These are phyloP conservation scores for Hydrolagus colliei DNA, from an alignment of 2,797 vertebrate genomes.

Conservation along the genomic window DNA sequence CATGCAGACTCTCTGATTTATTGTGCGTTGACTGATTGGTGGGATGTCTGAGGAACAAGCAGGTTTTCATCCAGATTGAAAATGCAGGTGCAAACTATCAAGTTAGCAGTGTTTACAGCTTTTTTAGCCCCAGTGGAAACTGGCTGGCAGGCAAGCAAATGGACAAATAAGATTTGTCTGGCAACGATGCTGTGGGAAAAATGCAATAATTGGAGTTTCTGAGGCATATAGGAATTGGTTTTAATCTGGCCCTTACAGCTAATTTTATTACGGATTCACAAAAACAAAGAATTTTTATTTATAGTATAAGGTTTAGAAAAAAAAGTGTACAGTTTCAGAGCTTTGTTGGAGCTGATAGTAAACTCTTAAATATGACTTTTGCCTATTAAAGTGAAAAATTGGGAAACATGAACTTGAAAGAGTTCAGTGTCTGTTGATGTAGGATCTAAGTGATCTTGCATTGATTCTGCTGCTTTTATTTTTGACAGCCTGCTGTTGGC, in stretches of 20 bases:
- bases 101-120: neutral
- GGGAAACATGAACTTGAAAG: neutral
- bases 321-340: neutral
- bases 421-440: neutral
- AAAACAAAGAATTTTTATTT: neutral
- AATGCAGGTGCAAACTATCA: neutral
- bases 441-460: neutral
- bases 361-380: neutral
- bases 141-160: neutral
- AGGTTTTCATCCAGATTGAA: conserved; percentile 17
- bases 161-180: neutral
- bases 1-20: neutral
- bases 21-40: neutral
- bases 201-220: neutral
- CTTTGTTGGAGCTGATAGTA: neutral
- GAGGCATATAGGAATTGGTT: neutral
- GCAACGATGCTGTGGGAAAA: neutral
- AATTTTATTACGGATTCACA: neutral
- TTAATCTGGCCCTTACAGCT: neutral
- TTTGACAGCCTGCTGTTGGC: too few species aligned
- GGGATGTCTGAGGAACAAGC: neutral
- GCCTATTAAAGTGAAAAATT: neutral
- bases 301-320: neutral
- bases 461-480: neutral
- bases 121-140: neutral